phyloP scores from a whole-genome alignment of 1,140 invertebrate genomes.

The Aricia agestis region DNA sequence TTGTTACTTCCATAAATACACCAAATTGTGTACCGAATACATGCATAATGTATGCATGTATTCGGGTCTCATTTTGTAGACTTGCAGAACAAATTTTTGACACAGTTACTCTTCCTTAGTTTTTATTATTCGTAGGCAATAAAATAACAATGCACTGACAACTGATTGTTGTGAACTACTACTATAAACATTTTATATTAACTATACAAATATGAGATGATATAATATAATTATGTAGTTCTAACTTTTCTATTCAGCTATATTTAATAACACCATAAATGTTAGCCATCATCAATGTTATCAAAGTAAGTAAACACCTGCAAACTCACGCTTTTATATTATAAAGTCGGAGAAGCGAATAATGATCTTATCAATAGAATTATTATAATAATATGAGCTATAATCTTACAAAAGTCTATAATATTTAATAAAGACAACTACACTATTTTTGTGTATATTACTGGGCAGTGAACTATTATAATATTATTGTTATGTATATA shows the following conservation, averaged over 20 bases:
- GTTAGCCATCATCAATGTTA: background rate
- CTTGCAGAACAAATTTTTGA: no score
- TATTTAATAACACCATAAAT: background rate
- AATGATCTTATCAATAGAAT: constrained; percentile 1
- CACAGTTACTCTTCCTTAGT: no score
- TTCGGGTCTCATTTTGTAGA: no score
- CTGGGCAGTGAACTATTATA: constrained; percentile 36
- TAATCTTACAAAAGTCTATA: constrained; percentile 12
- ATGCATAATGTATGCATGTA: no score
- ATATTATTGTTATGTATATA: background rate
- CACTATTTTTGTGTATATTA: constrained; percentile 30
- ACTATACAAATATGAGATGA: background rate
- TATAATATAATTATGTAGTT: background rate
- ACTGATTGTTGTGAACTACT: background rate
- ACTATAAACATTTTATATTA: constrained; percentile 22
- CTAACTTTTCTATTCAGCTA: background rate
- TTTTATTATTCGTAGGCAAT: no score
- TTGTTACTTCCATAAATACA: no score
- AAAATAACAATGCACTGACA: constrained; percentile 13
- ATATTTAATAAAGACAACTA: constrained; percentile 22
- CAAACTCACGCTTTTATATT: background rate
- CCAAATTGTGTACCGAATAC: no score
- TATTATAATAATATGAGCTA: background rate
- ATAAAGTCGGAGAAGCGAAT: background rate
- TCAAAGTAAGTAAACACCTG: background rate